A percentile compares a stretch with the other conserved stretches of the same genome.
These are phyloP conservation scores for Pangasius mekongensis DNA, from an alignment of 2,797 vertebrate genomes.

Conservation along the genomic window DNA sequence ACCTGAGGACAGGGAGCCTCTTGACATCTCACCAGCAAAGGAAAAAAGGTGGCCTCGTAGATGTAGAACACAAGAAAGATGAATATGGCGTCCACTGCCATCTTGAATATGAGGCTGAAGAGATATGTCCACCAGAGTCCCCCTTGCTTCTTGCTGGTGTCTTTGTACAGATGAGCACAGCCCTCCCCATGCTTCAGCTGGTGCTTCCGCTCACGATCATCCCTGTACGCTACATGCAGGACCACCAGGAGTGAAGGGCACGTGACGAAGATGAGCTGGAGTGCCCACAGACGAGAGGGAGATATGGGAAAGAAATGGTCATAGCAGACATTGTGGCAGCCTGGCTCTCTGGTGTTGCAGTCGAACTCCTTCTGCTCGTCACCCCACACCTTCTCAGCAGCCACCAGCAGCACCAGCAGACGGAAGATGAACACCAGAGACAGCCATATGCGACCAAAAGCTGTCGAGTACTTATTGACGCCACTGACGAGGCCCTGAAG, in stretches of 20 bases:
- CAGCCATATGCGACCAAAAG: constrained; percentile 88
- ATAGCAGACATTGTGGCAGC: constrained; percentile 88
- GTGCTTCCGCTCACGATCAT: constrained; percentile 79
- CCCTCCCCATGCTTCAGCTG: constrained; percentile 67
- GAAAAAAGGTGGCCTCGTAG: constrained; percentile 82
- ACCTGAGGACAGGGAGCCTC: constrained; percentile 81
- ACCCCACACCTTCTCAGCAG: constrained; percentile 86
- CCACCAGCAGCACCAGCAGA: constrained; percentile 87
- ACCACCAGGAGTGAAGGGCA: constrained; percentile 90
- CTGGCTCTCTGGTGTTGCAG: constrained; percentile 88
- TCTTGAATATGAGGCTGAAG: constrained; percentile 85
- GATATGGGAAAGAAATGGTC: constrained; percentile 87
- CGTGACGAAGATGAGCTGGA: constrained; percentile 95
- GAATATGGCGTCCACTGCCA: constrained; percentile 77
- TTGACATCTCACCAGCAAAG: constrained; percentile 80
- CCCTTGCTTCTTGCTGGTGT: constrained; percentile 83
- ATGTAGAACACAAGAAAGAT: constrained; percentile 84
- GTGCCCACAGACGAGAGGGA: constrained; percentile 91
- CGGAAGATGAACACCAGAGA: constrained; percentile 91
- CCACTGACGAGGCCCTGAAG: constrained; percentile 84
- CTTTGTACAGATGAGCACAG: constrained; percentile 66
- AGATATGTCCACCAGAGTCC: constrained; percentile 92
- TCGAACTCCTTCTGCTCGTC: constrained; percentile 90
- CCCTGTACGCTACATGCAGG: constrained; percentile 87
- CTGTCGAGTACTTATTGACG: constrained; percentile 89